Conservation (phyloP, 1,140 invertebrate genomes). For the Bombus sibiricus region DNA sequence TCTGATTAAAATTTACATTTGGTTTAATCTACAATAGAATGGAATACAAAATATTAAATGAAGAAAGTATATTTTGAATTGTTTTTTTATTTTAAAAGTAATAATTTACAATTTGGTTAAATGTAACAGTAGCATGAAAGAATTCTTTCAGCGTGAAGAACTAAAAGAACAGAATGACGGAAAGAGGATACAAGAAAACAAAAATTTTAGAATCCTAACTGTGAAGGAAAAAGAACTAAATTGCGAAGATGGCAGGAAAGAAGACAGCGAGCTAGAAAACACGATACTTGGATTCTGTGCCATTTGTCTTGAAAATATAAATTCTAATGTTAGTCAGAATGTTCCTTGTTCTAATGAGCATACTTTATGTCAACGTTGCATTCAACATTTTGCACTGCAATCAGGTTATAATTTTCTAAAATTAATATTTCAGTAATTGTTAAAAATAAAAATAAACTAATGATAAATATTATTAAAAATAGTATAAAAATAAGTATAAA, state of each 20-base stretch:
- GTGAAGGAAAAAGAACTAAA: slow-evolving; percentile 60
- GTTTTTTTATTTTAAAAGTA: not conserved
- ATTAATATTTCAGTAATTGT: not conserved
- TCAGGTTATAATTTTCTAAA: slow-evolving; percentile 64
- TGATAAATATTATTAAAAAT: too few relatives aligned
- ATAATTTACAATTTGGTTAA: not conserved
- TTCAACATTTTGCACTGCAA: slow-evolving; percentile 67
- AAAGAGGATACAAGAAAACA: slow-evolving; percentile 50
- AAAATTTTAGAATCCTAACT: slow-evolving; percentile 38
- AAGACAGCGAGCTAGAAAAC: slow-evolving; percentile 35
- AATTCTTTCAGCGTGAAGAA: slow-evolving; percentile 34
- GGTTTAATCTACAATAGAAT: not conserved
- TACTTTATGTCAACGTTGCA: slow-evolving; percentile 73
- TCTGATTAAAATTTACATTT: not conserved
- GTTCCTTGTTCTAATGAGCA: slow-evolving; percentile 66
- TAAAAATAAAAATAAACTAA: not conserved
- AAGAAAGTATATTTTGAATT: not conserved
- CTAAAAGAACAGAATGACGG: slow-evolving; percentile 27
- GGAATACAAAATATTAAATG: not conserved
- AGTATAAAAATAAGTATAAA: too few relatives aligned
- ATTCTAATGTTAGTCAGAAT: slow-evolving; percentile 54
- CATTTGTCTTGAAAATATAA: slow-evolving; percentile 68
- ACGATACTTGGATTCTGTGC: slow-evolving; percentile 66
- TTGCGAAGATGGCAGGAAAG: slow-evolving; percentile 40
- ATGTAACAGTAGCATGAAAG: slow-evolving; percentile 12